Conservation (phyloP, 2,888 invertebrate species). For the Odontomyia ornata region DNA sequence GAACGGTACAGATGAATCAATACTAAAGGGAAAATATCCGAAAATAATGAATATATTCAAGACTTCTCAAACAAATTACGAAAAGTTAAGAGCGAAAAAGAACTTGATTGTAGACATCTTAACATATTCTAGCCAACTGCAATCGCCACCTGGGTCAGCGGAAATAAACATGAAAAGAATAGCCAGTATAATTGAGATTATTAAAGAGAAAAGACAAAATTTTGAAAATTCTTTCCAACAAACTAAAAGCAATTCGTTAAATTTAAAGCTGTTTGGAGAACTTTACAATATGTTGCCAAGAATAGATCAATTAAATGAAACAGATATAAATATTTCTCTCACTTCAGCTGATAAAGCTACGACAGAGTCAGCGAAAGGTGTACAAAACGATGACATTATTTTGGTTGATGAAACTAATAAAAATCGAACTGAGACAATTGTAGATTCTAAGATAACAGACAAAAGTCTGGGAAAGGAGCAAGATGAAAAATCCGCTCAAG, state of each 20-base stretch:
- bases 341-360: not conserved
- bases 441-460: not conserved
- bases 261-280: constrained; percentile 12
- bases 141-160: not conserved
- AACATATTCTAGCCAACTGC: not conserved
- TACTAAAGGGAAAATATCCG: not conserved
- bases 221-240: not conserved
- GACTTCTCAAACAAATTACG: constrained; percentile 13
- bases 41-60: constrained; percentile 2
- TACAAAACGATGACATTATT: constrained; percentile 17
- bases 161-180: not conserved
- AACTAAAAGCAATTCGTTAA: not conserved
- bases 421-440: too few species aligned
- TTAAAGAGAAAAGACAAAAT: not conserved
- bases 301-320: not conserved
- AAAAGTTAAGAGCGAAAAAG: constrained; percentile 7
- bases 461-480: not conserved
- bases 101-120: not conserved
- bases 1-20: not conserved
- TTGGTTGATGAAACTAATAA: not conserved
- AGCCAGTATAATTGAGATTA: not conserved
- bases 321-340: not conserved
- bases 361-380: not conserved
- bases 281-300: not conserved
- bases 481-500: too few species aligned